A percentile compares a stretch with the other conserved stretches of the same genome.
Evolutionary conservation across 2,888 invertebrate genomes (phyloP).

Genomic region (Drosophila seclusa): DNA sequence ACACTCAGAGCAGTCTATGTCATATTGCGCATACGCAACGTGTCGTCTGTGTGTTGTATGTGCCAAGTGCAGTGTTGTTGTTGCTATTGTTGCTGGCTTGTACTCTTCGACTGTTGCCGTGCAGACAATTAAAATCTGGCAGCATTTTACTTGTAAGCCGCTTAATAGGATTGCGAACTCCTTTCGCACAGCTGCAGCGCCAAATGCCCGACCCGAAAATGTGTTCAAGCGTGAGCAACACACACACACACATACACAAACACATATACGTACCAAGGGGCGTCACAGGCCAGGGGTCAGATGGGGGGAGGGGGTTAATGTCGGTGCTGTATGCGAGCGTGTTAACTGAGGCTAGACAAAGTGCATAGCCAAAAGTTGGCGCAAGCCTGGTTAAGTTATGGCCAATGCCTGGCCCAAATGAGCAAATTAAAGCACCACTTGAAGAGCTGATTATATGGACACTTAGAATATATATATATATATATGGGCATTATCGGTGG

Average conservation of each 20-base stretch:
- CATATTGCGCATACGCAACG: conserved; percentile 67
- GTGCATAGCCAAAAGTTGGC: conserved; percentile 56
- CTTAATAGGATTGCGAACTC: conserved; percentile 81
- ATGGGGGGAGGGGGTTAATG: conserved; percentile 1
- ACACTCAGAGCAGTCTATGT: conserved; percentile 12
- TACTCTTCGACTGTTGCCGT: conserved; percentile 36
- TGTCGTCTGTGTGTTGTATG: conserved; percentile 18
- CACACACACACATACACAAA: conserved; percentile 9
- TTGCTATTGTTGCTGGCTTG: conserved; percentile 23
- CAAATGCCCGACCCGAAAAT: conserved; percentile 54
- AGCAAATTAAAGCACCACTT: conserved; percentile 36
- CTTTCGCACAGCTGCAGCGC: conserved; percentile 50
- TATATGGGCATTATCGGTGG: neutral
- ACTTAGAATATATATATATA: neutral
- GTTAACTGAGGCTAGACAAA: conserved; percentile 65
- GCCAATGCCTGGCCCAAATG: conserved; percentile 23
- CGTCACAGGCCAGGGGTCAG: conserved; percentile 22
- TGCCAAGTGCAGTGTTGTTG: conserved; percentile 12
- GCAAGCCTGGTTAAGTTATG: conserved; percentile 45
- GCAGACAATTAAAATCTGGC: conserved; percentile 84
- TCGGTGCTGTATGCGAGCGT: conserved; percentile 35
- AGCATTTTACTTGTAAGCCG: conserved; percentile 83
- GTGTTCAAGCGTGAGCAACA: conserved; percentile 59
- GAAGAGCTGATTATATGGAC: neutral
- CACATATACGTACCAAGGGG: neutral